These are phyloP conservation scores for Abrostola triplasia DNA, from an alignment of 2,888 invertebrate genomes.

Conservation along the genomic window DNA sequence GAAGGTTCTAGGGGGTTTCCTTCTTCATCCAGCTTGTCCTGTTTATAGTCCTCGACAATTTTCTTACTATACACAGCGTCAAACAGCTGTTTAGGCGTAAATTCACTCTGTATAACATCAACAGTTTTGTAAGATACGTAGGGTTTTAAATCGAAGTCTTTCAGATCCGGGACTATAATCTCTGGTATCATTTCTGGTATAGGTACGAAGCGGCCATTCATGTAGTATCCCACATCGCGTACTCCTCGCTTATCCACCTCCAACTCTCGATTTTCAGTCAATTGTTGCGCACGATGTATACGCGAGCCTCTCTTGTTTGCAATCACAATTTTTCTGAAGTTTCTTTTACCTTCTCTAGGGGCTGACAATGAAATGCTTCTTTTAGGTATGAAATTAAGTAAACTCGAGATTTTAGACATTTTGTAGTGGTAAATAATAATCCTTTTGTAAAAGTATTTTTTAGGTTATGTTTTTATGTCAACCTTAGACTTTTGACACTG, in stretches of 20 bases:
- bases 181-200: conserved; percentile 97
- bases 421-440: conserved; percentile 32
- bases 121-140: conserved; percentile 96
- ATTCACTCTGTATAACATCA: conserved; percentile 93
- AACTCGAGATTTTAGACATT: conserved; percentile 77
- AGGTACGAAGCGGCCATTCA: conserved; percentile 87
- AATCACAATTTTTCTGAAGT: conserved; percentile 94
- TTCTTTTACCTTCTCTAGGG: conserved; percentile 91
- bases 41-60: conserved; percentile 92
- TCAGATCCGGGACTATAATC: conserved; percentile 96
- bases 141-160: conserved; percentile 94
- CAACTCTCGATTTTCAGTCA: conserved; percentile 89
- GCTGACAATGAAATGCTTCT: conserved; percentile 77
- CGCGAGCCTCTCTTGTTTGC: conserved; percentile 93
- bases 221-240: conserved; percentile 88
- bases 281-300: conserved; percentile 89
- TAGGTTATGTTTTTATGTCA: conserved; percentile 56
- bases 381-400: conserved; percentile 74
- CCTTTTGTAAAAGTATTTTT: conserved; percentile 13
- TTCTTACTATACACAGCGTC: conserved; percentile 94
- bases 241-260: conserved; percentile 92
- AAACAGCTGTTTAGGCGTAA: conserved; percentile 95
- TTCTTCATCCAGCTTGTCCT: conserved; percentile 90
- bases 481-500: no score
- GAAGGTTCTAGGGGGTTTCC: conserved; percentile 92